These are phyloP conservation scores for Dryobates pubescens DNA, from an alignment of 2,797 vertebrate genomes.

Conservation along the genomic window DNA sequence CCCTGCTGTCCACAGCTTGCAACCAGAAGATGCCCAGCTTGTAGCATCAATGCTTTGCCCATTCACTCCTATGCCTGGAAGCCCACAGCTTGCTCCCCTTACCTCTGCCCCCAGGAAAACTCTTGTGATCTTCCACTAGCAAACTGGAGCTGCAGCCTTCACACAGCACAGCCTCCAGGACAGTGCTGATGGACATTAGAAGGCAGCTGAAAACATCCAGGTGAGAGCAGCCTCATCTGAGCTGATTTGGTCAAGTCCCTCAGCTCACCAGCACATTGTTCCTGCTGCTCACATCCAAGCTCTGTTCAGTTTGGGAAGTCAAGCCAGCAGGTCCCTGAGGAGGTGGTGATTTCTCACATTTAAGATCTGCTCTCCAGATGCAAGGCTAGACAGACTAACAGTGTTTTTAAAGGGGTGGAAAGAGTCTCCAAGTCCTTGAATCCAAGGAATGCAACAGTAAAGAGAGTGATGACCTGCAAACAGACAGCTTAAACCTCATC, in stretches of 20 bases:
- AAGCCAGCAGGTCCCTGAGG: not conserved
- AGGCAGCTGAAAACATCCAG: not conserved
- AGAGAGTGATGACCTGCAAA: not conserved
- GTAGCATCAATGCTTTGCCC: not conserved
- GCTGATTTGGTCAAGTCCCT: not conserved
- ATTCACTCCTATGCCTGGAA: not conserved
- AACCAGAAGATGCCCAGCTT: not conserved
- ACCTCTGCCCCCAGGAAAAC: not conserved
- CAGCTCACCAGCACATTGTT: not conserved
- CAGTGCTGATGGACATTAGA: not conserved
- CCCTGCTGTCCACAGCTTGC: not conserved
- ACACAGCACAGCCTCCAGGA: not conserved
- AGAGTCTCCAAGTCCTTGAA: not conserved
- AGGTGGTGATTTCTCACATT: not conserved
- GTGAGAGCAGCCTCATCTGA: not conserved
- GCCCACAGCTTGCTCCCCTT: not conserved
- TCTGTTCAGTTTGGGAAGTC: no score
- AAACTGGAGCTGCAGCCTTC: not conserved
- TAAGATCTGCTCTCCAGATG: not conserved
- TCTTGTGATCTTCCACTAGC: not conserved
- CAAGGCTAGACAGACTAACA: not conserved
- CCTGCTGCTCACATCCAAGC: not conserved
- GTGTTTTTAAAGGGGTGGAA: not conserved
- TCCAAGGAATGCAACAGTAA: not conserved
- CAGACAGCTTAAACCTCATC: not conserved